phyloP scores from a whole-genome alignment of 2,797 vertebrate species.

The Anisognathus igniventris region DNA sequence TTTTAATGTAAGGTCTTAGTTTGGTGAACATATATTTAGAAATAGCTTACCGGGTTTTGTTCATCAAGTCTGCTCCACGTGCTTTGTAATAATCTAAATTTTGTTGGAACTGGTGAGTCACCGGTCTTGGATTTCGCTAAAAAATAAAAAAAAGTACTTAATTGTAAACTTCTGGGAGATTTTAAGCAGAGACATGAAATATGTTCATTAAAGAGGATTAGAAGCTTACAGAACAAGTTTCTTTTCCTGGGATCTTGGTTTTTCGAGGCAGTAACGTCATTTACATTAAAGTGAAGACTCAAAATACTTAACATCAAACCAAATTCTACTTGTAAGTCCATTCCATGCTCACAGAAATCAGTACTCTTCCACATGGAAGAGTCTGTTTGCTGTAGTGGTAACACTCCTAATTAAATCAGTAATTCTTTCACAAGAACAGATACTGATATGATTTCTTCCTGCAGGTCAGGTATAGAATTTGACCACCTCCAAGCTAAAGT shows the following conservation, averaged over 20 bases:
- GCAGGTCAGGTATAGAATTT: neutral
- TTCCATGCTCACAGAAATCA: neutral
- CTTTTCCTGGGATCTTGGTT: neutral
- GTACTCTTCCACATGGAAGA: neutral
- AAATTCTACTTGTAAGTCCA: neutral
- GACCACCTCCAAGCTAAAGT: neutral
- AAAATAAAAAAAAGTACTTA: neutral
- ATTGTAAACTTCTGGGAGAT: neutral
- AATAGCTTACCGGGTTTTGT: constrained; percentile 86
- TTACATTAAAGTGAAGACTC: neutral
- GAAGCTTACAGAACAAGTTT: neutral
- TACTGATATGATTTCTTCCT: neutral
- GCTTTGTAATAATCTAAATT: constrained; percentile 98
- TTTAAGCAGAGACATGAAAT: neutral
- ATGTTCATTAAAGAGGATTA: neutral
- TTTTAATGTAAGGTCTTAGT: neutral
- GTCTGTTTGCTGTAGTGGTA: neutral
- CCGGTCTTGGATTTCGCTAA: constrained; percentile 91
- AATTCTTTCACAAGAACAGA: neutral
- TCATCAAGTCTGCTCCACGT: constrained; percentile 91
- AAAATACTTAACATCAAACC: neutral
- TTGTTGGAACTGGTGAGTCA: constrained; percentile 95
- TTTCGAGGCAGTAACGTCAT: neutral
- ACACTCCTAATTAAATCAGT: neutral
- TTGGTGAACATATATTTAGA: neutral